phyloP scores from a whole-genome alignment of 2,113 vertebrate species.

The Pseudolaguvia tuberculata region DNA sequence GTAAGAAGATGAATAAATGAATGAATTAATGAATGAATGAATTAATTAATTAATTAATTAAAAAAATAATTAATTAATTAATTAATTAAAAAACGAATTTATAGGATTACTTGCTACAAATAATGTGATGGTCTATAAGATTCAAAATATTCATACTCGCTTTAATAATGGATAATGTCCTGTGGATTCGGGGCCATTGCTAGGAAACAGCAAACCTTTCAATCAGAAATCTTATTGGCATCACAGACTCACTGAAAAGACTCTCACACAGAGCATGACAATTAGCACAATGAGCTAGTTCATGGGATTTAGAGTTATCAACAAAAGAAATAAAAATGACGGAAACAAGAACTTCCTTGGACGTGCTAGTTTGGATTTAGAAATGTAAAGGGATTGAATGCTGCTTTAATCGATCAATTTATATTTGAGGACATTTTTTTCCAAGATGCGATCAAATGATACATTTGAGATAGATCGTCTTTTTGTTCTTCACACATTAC shows the following conservation, averaged over 20 bases:
- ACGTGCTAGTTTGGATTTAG: neutral
- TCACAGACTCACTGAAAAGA: constrained; percentile 16
- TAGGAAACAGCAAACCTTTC: neutral
- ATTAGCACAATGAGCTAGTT: constrained; percentile 13
- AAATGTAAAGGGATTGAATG: neutral
- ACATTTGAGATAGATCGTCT: neutral
- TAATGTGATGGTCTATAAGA: neutral
- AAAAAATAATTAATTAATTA: no score
- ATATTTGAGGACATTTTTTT: neutral
- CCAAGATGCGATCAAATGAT: neutral
- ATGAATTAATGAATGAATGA: no score
- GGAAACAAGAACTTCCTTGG: constrained; percentile 5
- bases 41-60: no score
- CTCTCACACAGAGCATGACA: constrained; percentile 17
- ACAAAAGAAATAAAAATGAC: constrained; percentile 1
- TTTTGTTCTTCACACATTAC: neutral
- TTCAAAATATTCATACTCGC: neutral
- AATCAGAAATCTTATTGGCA: neutral
- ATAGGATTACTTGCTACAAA: no score
- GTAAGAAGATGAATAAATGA: no score
- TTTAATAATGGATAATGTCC: neutral
- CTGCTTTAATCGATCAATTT: neutral
- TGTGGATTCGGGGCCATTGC: neutral
- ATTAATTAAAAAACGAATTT: neutral
- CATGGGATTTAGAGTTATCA: neutral